A percentile compares a stretch with the other conserved stretches of the same genome.
phyloP scores from a whole-genome alignment of 2,888 invertebrate species.

The Sphaeridia pumilis region DNA sequence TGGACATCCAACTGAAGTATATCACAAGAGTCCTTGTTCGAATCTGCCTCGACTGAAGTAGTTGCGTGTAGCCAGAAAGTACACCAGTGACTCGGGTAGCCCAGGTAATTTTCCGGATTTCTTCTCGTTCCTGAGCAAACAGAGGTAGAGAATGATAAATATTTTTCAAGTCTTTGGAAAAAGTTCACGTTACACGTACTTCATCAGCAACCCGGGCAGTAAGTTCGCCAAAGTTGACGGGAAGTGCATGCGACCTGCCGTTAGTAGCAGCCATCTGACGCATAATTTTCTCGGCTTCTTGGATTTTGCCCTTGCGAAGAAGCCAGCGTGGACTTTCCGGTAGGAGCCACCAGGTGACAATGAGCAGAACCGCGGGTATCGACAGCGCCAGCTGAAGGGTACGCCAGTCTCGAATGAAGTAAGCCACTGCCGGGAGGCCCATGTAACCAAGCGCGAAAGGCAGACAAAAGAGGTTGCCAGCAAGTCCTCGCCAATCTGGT shows the following conservation, averaged over 20 bases:
- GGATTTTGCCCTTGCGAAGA: constrained; percentile 19
- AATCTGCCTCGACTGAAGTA: constrained; percentile 19
- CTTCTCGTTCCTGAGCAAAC: constrained; percentile 19
- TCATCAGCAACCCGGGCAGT: constrained; percentile 19
- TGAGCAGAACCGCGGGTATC: constrained; percentile 20
- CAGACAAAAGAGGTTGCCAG: constrained; percentile 29
- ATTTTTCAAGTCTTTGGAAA: not conserved
- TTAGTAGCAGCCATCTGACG: constrained; percentile 19
- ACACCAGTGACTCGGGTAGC: constrained; percentile 15
- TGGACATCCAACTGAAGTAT: constrained; percentile 27
- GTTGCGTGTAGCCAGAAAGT: constrained; percentile 20
- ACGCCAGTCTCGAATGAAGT: constrained; percentile 24
- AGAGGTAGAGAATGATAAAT: not conserved
- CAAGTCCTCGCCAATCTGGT: constrained; percentile 24
- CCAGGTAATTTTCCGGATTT: constrained; percentile 17
- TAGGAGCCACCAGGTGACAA: constrained; percentile 22
- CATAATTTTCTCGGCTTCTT: constrained; percentile 23
- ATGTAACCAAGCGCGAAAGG: constrained; percentile 31
- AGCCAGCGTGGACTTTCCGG: constrained; percentile 26
- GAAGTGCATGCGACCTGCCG: constrained; percentile 13
- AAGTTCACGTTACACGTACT: constrained; percentile 13
- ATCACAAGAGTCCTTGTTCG: constrained; percentile 21
- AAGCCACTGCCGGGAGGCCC: constrained; percentile 23
- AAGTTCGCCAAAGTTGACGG: constrained; percentile 19
- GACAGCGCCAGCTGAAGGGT: constrained; percentile 20